phyloP scores from a whole-genome alignment of 1,140 invertebrate genomes.

The Diorhabda carinulata region DNA sequence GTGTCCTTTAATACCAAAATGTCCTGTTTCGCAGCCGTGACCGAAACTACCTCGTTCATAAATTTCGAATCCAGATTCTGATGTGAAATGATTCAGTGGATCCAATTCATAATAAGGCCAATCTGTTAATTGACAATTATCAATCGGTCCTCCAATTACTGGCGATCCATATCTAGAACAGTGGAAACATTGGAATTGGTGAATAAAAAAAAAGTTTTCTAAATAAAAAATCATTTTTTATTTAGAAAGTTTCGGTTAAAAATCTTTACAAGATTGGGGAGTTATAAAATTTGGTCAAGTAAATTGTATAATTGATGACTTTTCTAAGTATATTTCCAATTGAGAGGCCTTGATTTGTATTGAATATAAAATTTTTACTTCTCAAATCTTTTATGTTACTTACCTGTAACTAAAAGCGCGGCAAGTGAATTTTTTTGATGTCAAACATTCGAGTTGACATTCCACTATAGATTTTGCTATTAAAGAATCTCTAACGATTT shows the following conservation, averaged over 20 bases:
- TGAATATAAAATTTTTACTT: too few relatives aligned
- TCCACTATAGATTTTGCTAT: constrained; percentile 66
- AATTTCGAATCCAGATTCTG: constrained; percentile 64
- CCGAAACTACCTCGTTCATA: constrained; percentile 76
- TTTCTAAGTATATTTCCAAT: too few relatives aligned
- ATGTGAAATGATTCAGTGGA: constrained; percentile 53
- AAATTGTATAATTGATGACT: too few relatives aligned
- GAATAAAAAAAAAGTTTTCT: too few relatives aligned
- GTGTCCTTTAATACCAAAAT: constrained; percentile 38
- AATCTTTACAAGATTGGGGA: too few relatives aligned
- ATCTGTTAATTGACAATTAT: constrained; percentile 71
- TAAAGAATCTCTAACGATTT: constrained; percentile 59
- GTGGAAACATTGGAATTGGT: too few relatives aligned
- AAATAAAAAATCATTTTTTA: too few relatives aligned
- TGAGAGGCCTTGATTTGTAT: too few relatives aligned
- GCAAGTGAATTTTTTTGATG: constrained; percentile 65
- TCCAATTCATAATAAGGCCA: constrained; percentile 64
- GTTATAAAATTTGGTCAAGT: too few relatives aligned
- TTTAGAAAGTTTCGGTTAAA: too few relatives aligned
- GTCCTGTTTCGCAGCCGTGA: constrained; percentile 68
- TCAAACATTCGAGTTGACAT: constrained; percentile 70
- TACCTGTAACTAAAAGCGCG: constrained; percentile 73
- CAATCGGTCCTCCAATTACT: constrained; percentile 56
- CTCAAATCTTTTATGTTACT: constrained; percentile 3
- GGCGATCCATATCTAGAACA: constrained; percentile 59